phyloP scores from a whole-genome alignment of 2,888 invertebrate species.

The Ormyrus labotus region DNA sequence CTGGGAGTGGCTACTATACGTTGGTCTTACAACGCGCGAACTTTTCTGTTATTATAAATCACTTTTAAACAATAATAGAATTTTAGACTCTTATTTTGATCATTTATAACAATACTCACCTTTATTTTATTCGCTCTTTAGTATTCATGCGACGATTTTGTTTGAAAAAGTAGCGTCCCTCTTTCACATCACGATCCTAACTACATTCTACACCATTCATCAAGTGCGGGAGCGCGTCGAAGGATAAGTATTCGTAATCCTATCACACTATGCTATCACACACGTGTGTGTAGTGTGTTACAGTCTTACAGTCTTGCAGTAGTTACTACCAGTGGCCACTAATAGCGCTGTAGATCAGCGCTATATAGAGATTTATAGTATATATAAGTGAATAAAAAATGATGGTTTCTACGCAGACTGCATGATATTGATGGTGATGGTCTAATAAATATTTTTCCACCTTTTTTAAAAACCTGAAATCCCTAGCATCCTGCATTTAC shows the following conservation, averaged over 20 bases:
- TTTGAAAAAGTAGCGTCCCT: slow-evolving; percentile 49
- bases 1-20: slow-evolving; percentile 53
- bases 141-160: slow-evolving; percentile 34
- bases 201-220: slow-evolving; percentile 11
- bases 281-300: neutral
- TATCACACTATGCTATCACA: neutral
- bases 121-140: slow-evolving; percentile 25
- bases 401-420: too few relatives aligned
- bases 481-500: too few relatives aligned
- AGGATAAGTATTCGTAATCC: too few relatives aligned
- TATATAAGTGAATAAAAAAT: too few relatives aligned
- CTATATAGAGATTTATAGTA: too few relatives aligned
- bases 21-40: slow-evolving; percentile 6
- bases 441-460: too few relatives aligned
- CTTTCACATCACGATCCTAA: slow-evolving; percentile 31
- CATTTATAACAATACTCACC: slow-evolving; percentile 22
- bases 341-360: too few relatives aligned
- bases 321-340: too few relatives aligned
- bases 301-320: too few relatives aligned
- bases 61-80: neutral
- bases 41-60: neutral
- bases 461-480: too few relatives aligned
- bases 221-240: neutral
- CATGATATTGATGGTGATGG: too few relatives aligned
- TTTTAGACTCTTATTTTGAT: too few relatives aligned